Conservation (phyloP, 1,140 invertebrate species). For the Aradophagus sp. region DNA sequence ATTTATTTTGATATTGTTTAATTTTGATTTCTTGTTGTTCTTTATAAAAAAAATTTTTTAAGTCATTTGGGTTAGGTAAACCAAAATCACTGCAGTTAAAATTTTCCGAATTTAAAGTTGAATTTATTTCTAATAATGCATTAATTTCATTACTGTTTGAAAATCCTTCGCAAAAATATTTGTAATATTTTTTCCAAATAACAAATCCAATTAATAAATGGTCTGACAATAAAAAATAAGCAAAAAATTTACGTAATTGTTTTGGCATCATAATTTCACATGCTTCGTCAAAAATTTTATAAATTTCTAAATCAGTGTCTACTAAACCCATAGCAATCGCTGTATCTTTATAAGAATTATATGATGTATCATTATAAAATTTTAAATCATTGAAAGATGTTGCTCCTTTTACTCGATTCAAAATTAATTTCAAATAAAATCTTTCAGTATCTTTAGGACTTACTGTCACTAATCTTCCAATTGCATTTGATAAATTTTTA, state of each 20-base stretch:
- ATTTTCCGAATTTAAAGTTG: conserved; percentile 12
- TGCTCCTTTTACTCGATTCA: conserved; percentile 53
- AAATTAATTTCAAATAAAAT: conserved; percentile 51
- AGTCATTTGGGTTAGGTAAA: conserved; percentile 5
- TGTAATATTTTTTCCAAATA: conserved; percentile 31
- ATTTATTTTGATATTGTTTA: conserved; percentile 1
- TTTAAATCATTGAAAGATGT: conserved; percentile 45
- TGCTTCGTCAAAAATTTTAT: conserved; percentile 28
- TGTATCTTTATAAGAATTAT: conserved; percentile 46
- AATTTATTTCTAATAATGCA: conserved; percentile 10
- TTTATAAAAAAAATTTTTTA: conserved; percentile 1
- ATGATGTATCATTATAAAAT: conserved; percentile 34
- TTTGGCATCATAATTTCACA: conserved; percentile 31
- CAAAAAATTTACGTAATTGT: conserved; percentile 1
- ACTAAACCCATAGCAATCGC: conserved; percentile 46
- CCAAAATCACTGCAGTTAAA: conserved; percentile 8
- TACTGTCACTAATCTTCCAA: conserved; percentile 36
- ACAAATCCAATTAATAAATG: conserved; percentile 1
- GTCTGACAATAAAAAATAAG: conserved; percentile 23
- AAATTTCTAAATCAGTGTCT: conserved; percentile 18
- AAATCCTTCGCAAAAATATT: conserved; percentile 20
- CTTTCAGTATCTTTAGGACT: conserved; percentile 38
- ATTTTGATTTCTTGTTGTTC: background rate
- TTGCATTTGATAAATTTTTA: conserved; percentile 27
- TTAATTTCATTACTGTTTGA: background rate